Percentiles rank a stretch among this genome's conserved stretches.
These are phyloP conservation scores for Stegodyphus mimosarum DNA, from an alignment of 1,140 invertebrate genomes.

Conservation along the genomic window DNA sequence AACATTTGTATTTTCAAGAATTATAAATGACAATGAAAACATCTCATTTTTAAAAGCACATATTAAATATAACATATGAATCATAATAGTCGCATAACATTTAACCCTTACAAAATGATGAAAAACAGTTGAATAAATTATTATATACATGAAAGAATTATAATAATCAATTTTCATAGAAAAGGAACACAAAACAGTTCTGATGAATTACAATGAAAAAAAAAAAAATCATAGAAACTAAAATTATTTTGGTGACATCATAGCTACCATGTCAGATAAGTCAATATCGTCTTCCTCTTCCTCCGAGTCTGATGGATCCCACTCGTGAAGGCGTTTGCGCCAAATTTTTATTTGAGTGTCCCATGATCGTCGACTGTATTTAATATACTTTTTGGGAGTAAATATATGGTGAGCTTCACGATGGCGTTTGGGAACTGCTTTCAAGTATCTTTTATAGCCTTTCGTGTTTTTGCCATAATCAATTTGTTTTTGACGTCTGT, in stretches of 20 bases:
- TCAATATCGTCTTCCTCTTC: conserved; percentile 30
- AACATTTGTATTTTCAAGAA: no score
- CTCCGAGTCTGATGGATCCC: conserved; percentile 73
- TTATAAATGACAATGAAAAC: no score
- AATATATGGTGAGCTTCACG: conserved; percentile 80
- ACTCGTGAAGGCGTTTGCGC: conserved; percentile 85
- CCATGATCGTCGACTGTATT: conserved; percentile 90
- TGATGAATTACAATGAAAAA: no score
- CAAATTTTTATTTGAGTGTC: conserved; percentile 85
- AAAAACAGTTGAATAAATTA: no score
- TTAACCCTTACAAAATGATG: no score
- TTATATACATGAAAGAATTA: no score
- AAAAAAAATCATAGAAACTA: no score
- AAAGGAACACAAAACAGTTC: no score
- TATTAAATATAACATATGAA: no score
- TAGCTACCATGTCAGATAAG: conserved; percentile 28
- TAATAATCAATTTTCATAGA: no score
- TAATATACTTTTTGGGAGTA: conserved; percentile 86
- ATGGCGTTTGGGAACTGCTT: conserved; percentile 76
- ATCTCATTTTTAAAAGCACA: no score
- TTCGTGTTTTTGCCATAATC: conserved; percentile 94
- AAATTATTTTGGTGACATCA: not conserved
- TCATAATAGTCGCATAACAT: no score
- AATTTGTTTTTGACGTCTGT: conserved; percentile 90
- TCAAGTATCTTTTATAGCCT: conserved; percentile 84